Conservation (phyloP, 1,140 invertebrate genomes). For the Acromyrmex echinatior region DNA sequence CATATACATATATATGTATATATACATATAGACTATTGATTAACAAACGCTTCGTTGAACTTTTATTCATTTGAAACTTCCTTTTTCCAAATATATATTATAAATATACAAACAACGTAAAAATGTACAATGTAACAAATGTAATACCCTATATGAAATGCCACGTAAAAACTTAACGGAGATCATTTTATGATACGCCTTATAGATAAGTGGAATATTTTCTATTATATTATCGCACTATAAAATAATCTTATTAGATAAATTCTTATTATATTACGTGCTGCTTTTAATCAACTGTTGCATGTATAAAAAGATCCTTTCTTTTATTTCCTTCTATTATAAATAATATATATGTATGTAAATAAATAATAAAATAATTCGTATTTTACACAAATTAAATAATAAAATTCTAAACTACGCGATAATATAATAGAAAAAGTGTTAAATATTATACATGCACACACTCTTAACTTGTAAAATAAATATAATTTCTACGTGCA, state of each 20-base stretch:
- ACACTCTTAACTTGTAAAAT: neutral
- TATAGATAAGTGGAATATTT: conserved; percentile 8
- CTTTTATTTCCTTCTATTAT: neutral
- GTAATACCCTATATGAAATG: conserved; percentile 9
- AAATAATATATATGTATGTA: neutral
- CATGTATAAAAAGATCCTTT: neutral
- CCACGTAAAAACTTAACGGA: neutral
- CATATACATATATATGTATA: neutral
- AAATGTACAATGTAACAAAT: conserved; percentile 12
- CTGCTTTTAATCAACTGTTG: neutral
- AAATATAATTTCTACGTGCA: conserved; percentile 8
- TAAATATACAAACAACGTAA: conserved; percentile 15
- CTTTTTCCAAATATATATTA: neutral
- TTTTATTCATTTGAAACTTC: conserved; percentile 4
- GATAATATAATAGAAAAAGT: conserved; percentile 15
- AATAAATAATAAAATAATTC: conserved; percentile 11
- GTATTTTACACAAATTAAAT: neutral
- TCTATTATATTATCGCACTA: conserved; percentile 13
- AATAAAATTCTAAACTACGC: neutral
- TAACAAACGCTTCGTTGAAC: neutral
- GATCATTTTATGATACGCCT: conserved; percentile 18
- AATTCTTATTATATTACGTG: neutral
- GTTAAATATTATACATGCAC: neutral
- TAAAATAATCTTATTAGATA: neutral
- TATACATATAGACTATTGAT: neutral